Percentiles rank a stretch among this genome's conserved stretches.
Conservation (phyloP, 2,888 invertebrate genomes). For the Nemotelus pantherinus region DNA sequence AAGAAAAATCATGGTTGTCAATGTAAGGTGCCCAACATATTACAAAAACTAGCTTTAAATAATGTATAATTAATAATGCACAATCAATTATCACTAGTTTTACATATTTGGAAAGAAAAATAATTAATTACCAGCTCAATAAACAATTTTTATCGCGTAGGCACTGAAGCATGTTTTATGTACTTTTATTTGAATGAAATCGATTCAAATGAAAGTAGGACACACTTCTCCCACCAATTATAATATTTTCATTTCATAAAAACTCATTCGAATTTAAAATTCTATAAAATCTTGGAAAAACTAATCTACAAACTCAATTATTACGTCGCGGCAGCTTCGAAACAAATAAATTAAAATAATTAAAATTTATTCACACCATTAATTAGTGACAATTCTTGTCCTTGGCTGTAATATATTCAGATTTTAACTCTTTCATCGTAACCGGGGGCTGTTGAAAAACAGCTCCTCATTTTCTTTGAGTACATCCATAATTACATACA, state of each 20-base stretch:
- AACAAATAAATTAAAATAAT: constrained; percentile 51
- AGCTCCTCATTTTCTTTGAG: constrained; percentile 20
- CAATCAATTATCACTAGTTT: too few species aligned
- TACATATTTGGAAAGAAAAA: too few species aligned
- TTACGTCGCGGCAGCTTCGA: constrained; percentile 9
- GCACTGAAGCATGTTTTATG: too few species aligned
- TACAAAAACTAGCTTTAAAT: too few species aligned
- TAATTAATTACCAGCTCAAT: too few species aligned
- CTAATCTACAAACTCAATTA: constrained; percentile 22
- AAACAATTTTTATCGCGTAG: too few species aligned
- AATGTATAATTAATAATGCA: too few species aligned
- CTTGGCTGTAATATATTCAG: constrained; percentile 6
- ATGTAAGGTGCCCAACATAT: too few species aligned
- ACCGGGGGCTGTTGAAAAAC: not conserved
- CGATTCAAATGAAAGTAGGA: not conserved
- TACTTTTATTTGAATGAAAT: not conserved
- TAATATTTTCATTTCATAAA: not conserved
- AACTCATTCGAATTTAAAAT: not conserved
- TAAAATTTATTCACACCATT: constrained; percentile 51
- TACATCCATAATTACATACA: constrained; percentile 16
- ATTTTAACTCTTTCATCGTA: constrained; percentile 15
- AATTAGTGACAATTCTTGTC: constrained; percentile 42
- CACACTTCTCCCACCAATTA: not conserved
- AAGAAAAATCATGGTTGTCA: too few species aligned
- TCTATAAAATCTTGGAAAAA: not conserved